Evolutionary conservation across 2,797 vertebrate species (phyloP), one percentile per base, ranked within the genome.

Genomic region (Rachycentron canadum): DNA sequence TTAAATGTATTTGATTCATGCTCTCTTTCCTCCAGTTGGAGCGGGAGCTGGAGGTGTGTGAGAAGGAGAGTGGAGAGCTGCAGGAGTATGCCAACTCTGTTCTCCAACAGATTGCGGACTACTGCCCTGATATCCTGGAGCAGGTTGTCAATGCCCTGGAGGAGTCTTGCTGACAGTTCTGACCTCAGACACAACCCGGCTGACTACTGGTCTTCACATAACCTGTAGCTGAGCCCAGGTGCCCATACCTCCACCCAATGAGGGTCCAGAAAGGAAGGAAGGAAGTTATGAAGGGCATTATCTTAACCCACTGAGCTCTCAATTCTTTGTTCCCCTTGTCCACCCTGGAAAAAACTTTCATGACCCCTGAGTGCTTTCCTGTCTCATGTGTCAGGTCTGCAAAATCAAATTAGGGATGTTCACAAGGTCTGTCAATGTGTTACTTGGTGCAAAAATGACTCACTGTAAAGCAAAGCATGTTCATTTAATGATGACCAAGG

Each of bases 41-140:
- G 32, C 62, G 81, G 0, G 97, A 98, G 92, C 85, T 97, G 86
- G 96, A 97, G 89, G 95, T 96, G 83, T 97, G 96, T 10, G 97
- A 99, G 91, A 95, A 91, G 88, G 97, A 98, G 89, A 98, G 93
- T 0, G 92, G 95, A 0, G 97, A 98, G 78, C 95, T 99, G 79
- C 97, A 98, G 94, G 97, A 98, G 80, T 98, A 97, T 32, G 97
- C 97, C 94, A 98, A 99, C 47, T 93, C 96, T 81, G 95, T 98
- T 56, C 95, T 99, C 40, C 97, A 99, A 91, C 96, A 98, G 92
- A 99, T 98, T 26, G 97, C 97, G 0, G 97, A 99, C 87, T 97
- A 97, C 93, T 99, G 97, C 93, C 97, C 97, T 0, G 97, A 99
- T 90, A 98, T 99, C 93, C 95, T 99, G 91, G 97, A 99, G 93